These are phyloP conservation scores for Porites rus DNA, from an alignment of 92 coral and sea anemone genomes.

Conservation along the genomic window DNA sequence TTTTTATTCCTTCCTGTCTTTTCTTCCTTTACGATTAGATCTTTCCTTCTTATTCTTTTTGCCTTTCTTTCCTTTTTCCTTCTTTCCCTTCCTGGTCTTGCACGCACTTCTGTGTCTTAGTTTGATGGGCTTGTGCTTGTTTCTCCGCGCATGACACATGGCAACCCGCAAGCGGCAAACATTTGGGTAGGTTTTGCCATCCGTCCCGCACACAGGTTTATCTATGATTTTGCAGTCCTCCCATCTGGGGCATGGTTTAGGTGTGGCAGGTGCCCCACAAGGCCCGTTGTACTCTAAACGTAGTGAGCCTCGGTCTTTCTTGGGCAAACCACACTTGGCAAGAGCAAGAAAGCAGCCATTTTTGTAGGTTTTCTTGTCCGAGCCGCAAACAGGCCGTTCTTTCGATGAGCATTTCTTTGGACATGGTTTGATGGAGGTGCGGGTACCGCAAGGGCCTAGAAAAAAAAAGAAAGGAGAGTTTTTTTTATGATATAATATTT, in stretches of 20 bases:
- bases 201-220: constrained; percentile 87
- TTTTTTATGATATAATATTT: no score
- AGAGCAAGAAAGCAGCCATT: constrained; percentile 87
- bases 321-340: constrained; percentile 79
- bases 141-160: constrained; percentile 79
- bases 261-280: constrained; percentile 59
- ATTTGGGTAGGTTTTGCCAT: constrained; percentile 89
- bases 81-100: constrained; percentile 20
- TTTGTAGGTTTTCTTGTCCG: constrained; percentile 82
- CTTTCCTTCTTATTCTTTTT: constrained; percentile 11
- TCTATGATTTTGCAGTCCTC: constrained; percentile 72
- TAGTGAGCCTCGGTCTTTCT: constrained; percentile 62
- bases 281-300: constrained; percentile 65
- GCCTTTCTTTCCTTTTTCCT: constrained; percentile 13
- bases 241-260: constrained; percentile 74
- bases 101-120: constrained; percentile 33
- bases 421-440: constrained; percentile 75
- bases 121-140: constrained; percentile 37
- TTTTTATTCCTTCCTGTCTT: constrained; percentile 5
- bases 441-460: constrained; percentile 82
- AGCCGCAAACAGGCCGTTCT: constrained; percentile 85
- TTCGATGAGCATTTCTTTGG: constrained; percentile 71
- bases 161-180: constrained; percentile 86
- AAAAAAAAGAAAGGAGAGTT: neutral
- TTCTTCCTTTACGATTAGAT: constrained; percentile 19